Conservation (phyloP, 2,888 invertebrate species). For the Dynastes grantii region DNA sequence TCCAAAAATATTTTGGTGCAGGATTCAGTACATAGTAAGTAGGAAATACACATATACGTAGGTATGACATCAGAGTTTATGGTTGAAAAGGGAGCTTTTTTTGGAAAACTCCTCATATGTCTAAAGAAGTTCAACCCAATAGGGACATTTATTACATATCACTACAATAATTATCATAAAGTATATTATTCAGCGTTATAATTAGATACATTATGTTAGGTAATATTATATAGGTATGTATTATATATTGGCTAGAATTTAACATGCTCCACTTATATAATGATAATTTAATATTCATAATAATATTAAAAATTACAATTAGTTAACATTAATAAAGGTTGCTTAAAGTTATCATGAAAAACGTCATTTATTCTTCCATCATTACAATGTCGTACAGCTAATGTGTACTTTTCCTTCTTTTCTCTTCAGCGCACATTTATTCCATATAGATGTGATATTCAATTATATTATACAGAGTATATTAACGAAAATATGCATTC, state of each 20-base stretch:
- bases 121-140: neutral
- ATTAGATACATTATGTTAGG: conserved; percentile 11
- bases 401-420: neutral
- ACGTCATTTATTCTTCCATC: neutral
- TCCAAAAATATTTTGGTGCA: conserved; percentile 13
- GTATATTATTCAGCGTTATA: conserved; percentile 9
- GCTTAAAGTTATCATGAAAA: conserved; percentile 44
- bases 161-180: too few species aligned
- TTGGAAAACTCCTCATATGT: neutral
- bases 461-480: conserved; percentile 7
- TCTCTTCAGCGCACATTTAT: neutral
- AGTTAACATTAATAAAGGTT: conserved; percentile 55
- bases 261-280: conserved; percentile 42
- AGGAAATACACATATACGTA: neutral
- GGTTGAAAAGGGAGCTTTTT: neutral
- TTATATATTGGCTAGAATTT: conserved; percentile 36
- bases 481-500: neutral
- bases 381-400: neutral
- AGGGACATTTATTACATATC: conserved; percentile 8
- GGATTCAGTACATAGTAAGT: conserved; percentile 3
- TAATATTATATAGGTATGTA: conserved; percentile 3
- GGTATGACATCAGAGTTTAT: neutral
- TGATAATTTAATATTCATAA: conserved; percentile 8
- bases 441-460: neutral
- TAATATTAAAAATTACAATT: conserved; percentile 60